Base-by-base conservation (phyloP, 2,888 invertebrate genomes). In the Lasioglossum lativentre region DNA sequence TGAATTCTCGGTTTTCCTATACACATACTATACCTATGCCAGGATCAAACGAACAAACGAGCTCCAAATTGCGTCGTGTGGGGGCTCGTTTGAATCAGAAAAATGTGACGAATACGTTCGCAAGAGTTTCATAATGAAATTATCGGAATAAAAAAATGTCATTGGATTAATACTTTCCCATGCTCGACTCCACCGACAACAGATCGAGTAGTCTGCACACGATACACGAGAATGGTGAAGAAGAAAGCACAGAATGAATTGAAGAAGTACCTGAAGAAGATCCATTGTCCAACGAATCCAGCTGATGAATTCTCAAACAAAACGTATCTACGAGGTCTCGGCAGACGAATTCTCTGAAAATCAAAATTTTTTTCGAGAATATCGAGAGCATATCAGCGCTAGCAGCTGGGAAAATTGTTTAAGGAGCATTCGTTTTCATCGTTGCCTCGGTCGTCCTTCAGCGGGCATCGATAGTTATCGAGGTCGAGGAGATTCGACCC, bases 401-500 rank as follows among this genome's bases (percentile, higher is more conserved):
- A 52, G 52, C 52, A 52, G n/a, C 52, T 52, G 52, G n/a, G 27
- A 30, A 63, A 63, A 30, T 30, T 63, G 63, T 63, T 63, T 63
- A 30, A 63, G 30, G 6, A 63, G 30, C 52, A n/a, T 52, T n/a
- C 27, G 63, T 27, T 63, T 56, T 63, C 63, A 16, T 63, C 63
- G 30, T 5, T 4, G 30, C 30, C 30, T 12, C 73, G 45, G 19
- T 47, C 23, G 30, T 63, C 63, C 27, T 63, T 63, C 63, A 27
- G 30, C n/a, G 45, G 30, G 47, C 47, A 12, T 38, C 56, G 38
- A 40, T n/a, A 40, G 40, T 71, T 71, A 63, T 71, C 71, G 71
- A 71, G 71, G 63, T 63, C 63, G 63, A 30, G 27, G 66, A 66
- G 47, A 42, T 52, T 47, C 47, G 68, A 52, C 68, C 52, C n/a